Evolutionary conservation across 2,113 vertebrate genomes (phyloP), one percentile per base, ranked within the genome.

Genomic region (Porphyrio hochstetteri): DNA sequence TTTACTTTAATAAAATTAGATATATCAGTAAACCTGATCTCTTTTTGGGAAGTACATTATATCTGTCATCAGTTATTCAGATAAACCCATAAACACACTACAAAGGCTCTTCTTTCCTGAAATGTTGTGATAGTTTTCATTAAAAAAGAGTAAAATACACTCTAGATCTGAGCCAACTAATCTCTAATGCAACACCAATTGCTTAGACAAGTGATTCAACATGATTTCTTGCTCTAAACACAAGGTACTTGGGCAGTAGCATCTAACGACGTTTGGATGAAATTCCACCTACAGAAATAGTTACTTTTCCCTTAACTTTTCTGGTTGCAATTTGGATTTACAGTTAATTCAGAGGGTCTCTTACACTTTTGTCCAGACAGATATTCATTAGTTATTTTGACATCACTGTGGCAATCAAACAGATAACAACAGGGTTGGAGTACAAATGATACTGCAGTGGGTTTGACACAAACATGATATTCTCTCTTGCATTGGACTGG

Each of bases 401-500:
- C 28, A 44, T 14, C 25, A 7, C 7, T 40, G 16, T n/a, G 25
- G 52, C 1, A 10, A 82, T 59, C 12, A 5, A 69, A 71, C 31
- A 83, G 60, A 7, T 3, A 67, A 77, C 5, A 13, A 18, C 21
- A 29, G 1, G 23, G 8, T 2, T 71, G 72, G 10, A 48, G 7
- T 6, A 12, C n/a, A 74, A 88, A 50, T 13, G 29, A 31, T 46
- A 46, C 17, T 11, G 69, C 48, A 46, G 48, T 11, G 44, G 35
- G 6, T 88, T 9, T 63, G 55, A 63, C 13, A 68, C 64, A 78
- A 48, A 77, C 18, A 14, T 14, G 13, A 56, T 17, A 59, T 23
- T 20, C 9, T 13, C 25, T 36, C 36, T 64, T 2, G 0, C 6
- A 12, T 1, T 46, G 27, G 28, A 46, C 67, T 61, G 65, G 21